Base-by-base conservation (phyloP, 2,888 invertebrate genomes). In the Drosophila colorata region DNA sequence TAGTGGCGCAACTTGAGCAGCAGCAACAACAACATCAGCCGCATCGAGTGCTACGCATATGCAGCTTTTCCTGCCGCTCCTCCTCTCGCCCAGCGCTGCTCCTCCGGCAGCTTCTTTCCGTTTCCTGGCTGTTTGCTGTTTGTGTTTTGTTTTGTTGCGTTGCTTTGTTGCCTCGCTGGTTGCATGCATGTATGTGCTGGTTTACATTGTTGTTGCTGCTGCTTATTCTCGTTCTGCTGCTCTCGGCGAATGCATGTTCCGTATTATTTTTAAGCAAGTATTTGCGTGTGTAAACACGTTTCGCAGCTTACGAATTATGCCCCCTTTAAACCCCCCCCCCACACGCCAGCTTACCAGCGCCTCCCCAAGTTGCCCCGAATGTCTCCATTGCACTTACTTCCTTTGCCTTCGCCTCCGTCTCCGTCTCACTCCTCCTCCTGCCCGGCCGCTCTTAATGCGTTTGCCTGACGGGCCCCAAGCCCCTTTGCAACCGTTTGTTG, bases 231-330 rank as follows among this genome's bases (percentile, higher is more conserved):
- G 72, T 51, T 68, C 44, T 66, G 55, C 59, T 67, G 65, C 58
- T 71, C 74, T 61, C 71, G 75, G 68, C 67, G 69, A 58, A 72
- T 77, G 73, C 77, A 73, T 73, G 72, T 56, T 43, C 52, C 73
- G 70, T 60, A 75, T 75, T 73, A 80, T 80, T 76, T 81, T 83
- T 86, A 89, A 89, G 87, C 78, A 80, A 79, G 74, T 80, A 79
- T 85, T 88, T 90, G 76, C 88, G 85, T 80, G 83, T 87, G 80
- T 80, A 75, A 85, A 83, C 90, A 89, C 89, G 90, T 90, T 89
- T 80, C 74, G 60, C 71, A 81, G 85, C 87, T 89, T 87, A 88
- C 79, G 78, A 80, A 79, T 78, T 83, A 80, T 80, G 70, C 20
- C 11, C 58, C 11, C 11, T 5, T n/a, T 25, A 2, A 11, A 0